Percentiles rank a stretch among this genome's conserved stretches.
phyloP scores from a whole-genome alignment of 2,797 vertebrate species.

The Falco naumanni region DNA sequence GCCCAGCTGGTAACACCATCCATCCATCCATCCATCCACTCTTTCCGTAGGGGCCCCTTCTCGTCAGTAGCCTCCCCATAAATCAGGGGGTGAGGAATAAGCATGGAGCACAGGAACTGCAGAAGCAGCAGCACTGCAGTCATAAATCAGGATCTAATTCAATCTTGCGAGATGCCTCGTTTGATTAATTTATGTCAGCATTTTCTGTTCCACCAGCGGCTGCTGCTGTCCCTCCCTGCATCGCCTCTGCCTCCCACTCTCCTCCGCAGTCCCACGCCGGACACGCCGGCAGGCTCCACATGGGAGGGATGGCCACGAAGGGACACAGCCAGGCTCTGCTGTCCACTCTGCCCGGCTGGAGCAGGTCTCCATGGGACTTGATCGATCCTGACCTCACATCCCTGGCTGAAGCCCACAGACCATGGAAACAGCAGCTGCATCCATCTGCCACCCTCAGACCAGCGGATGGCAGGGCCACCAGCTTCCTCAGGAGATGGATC shows the following conservation, averaged over 20 bases:
- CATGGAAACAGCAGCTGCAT: not conserved
- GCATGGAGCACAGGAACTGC: constrained; percentile 42
- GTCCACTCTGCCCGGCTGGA: rapidly evolving
- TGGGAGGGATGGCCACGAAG: not conserved
- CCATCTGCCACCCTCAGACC: not conserved
- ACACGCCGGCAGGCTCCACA: not conserved
- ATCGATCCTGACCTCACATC: not conserved
- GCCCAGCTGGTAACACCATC: constrained; percentile 5
- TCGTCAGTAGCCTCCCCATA: constrained; percentile 64
- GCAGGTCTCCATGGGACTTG: not conserved
- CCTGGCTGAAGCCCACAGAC: not conserved
- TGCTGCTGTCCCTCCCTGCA: constrained; percentile 32
- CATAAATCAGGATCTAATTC: constrained; percentile 85
- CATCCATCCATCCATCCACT: not conserved
- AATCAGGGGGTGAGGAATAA: constrained; percentile 71
- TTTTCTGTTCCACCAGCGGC: constrained; percentile 47
- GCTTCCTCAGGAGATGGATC: not conserved
- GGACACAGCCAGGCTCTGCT: not conserved
- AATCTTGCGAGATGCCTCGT: constrained; percentile 78
- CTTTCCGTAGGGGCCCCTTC: constrained; percentile 8
- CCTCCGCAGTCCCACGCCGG: not conserved
- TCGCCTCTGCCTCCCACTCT: not conserved
- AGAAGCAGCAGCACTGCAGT: constrained; percentile 67
- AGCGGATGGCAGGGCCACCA: not conserved
- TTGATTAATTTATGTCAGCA: constrained; percentile 83